Evolutionary conservation across 2,888 invertebrate genomes (phyloP), one percentile per base, ranked within the genome.

Genomic region (Drosophila fulvimacula): DNA sequence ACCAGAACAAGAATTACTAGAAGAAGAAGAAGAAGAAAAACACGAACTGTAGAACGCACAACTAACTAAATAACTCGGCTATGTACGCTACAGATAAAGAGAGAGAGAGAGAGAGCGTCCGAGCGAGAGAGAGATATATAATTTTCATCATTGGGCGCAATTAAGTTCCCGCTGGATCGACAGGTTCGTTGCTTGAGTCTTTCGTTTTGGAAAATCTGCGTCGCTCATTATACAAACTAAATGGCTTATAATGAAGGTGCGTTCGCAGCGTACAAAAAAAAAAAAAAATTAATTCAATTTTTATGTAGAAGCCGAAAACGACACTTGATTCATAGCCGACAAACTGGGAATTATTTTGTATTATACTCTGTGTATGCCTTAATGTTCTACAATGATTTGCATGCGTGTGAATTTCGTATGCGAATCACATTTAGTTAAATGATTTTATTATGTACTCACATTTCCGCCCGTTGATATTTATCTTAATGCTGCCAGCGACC

Each of bases 401-500:
- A 68, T 68, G 74, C 73, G 76, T 76, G 76, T 69, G 76, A 76
- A 70, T 51, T 59, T 64, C 21, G 56, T n/a, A 13, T 30, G 36
- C 17, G 53, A 19, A 59, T 57, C 51, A 21, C 73, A 59, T 58
- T 69, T 56, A 10, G 32, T 15, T 53, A 67, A 81, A 81, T 73
- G 68, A 81, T 79, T 78, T 58, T 44, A 83, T 83, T 80, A 77
- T 65, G n/a, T 71, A 81, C 81, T 83, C 64, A 81, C 81, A 76
- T 81, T 80, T 80, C 72, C 79, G 67, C 70, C 41, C 63, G 51
- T 52, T 69, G 48, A 69, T 53, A 59, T 58, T 48, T 17, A 61
- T 63, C 56, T 42, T 65, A 57, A 73, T 72, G 62, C 38, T 39
- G 62, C 55, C 62, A 51, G 49, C 62, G 53, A 55, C 58, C 82